Evolutionary conservation across 2,888 invertebrate genomes (phyloP), one percentile per base, ranked within the genome.

Genomic region (Cheilosia vulpina): DNA sequence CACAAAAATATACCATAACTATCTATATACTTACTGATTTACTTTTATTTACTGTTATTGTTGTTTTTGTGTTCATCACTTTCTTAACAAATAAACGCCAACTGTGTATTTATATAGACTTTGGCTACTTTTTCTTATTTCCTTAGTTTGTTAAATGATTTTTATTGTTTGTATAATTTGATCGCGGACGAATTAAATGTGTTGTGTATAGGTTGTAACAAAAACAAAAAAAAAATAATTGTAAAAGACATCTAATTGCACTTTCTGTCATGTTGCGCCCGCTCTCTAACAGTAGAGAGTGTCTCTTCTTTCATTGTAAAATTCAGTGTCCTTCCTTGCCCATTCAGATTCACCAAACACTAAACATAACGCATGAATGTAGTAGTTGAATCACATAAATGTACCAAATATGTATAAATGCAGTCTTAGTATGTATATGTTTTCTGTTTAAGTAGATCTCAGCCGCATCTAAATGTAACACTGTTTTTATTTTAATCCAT

Each of bases 1-100:
- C 55, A 62, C 41, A 68, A 60, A 50, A 57, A 62, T 21, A 52
- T 66, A 65, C 43, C 55, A 17, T 50, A 52, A 52, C 53, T 71
- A 47, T n/a, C 7, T 38, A 21, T 72, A n/a, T 24, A 60, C 34
- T 62, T 27, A 53, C 15, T 50, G 19, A 38, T 52, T 24, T 34
- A 11, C 62, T 62, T 47, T 31, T 34, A 17, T 62, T 19, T 41
- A 17, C 27, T 53, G 24, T 62, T 31, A 6, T 38, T 31, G 17
- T 50, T 21, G 1, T 38, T 52, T 57, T 58, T 60, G 0, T 53
- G 24, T 41, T 43, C 13, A 9, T 41, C 24, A n/a, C 38, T 41
- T 17, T 52, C 38, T 24, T 24, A 9, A 38, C 38, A 38, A 13
- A 38, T 38, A 13, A 38, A 52, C 31, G 38, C 21, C 65, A 52